Evolutionary conservation across 2,888 invertebrate species (phyloP).

Genomic region (Linnaemya tessellans): DNA sequence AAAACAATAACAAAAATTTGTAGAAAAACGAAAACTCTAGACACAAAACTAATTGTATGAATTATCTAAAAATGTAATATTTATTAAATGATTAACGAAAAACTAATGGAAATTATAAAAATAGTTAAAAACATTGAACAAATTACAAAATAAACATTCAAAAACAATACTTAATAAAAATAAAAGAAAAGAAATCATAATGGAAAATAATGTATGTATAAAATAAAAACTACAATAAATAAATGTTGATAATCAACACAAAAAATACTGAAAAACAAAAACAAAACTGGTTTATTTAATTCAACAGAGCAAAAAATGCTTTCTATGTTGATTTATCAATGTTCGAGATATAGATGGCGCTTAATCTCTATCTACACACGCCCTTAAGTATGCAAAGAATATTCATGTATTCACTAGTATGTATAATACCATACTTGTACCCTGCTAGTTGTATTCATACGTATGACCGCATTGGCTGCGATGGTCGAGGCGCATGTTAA

Average conservation of each 20-base stretch:
- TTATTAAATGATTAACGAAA: constrained; percentile 34
- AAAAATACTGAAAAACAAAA: constrained; percentile 43
- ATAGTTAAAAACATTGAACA: constrained; percentile 55
- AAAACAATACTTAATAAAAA: constrained; percentile 13
- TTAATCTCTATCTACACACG: too few relatives aligned
- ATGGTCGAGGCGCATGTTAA: too few relatives aligned
- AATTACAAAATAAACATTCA: constrained; percentile 34
- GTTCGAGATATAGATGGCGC: too few relatives aligned
- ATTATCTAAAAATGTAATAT: constrained; percentile 42
- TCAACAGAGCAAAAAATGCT: too few relatives aligned
- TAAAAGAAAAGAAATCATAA: neutral
- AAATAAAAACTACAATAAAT: constrained; percentile 63
- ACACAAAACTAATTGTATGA: constrained; percentile 46
- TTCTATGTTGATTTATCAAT: too few relatives aligned
- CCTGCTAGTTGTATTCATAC: too few relatives aligned
- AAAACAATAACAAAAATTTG: constrained; percentile 44
- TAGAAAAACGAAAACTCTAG: constrained; percentile 53
- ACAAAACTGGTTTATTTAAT: constrained; percentile 15
- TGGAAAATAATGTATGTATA: constrained; percentile 43
- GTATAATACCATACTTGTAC: too few relatives aligned
- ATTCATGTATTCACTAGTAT: too few relatives aligned
- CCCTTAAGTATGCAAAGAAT: too few relatives aligned
- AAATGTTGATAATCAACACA: constrained; percentile 68
- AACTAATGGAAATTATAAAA: constrained; percentile 45
- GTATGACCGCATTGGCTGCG: too few relatives aligned